phyloP scores from a whole-genome alignment of 2,113 vertebrate genomes.

The Galbula dea region DNA sequence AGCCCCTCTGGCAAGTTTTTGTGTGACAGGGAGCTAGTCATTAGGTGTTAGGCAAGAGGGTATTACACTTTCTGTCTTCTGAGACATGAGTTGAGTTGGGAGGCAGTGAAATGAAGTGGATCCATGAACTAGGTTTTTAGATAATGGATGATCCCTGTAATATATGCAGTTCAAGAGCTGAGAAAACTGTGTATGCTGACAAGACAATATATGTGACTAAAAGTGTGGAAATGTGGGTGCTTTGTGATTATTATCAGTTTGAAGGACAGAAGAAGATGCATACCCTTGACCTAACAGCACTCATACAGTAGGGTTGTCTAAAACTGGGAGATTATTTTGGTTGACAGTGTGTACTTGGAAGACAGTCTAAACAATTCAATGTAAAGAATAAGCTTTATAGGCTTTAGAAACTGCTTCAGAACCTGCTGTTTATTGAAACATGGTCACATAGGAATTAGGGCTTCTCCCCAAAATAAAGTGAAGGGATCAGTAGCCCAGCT shows the following conservation, averaged over 20 bases:
- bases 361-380: background rate
- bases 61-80: constrained; percentile 56
- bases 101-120: constrained; percentile 48
- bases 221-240: constrained; percentile 45
- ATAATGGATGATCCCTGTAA: constrained; percentile 57
- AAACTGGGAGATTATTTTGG: constrained; percentile 39
- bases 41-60: constrained; percentile 42
- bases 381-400: background rate
- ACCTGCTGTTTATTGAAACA: background rate
- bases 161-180: constrained; percentile 23
- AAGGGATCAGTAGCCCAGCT: background rate
- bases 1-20: constrained; percentile 42
- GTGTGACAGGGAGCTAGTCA: constrained; percentile 53
- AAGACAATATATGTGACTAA: constrained; percentile 49
- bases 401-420: background rate
- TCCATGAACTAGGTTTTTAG: background rate
- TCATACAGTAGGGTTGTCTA: constrained; percentile 31
- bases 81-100: constrained; percentile 41
- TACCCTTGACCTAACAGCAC: constrained; percentile 35
- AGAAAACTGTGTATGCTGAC: constrained; percentile 11
- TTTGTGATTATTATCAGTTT: constrained; percentile 58
- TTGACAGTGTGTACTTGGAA: background rate
- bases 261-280: constrained; percentile 55
- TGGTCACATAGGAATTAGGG: background rate
- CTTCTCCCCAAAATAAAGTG: background rate